Conservation (phyloP, 2,888 invertebrate genomes). For the Melikaiella ostensackeni region DNA sequence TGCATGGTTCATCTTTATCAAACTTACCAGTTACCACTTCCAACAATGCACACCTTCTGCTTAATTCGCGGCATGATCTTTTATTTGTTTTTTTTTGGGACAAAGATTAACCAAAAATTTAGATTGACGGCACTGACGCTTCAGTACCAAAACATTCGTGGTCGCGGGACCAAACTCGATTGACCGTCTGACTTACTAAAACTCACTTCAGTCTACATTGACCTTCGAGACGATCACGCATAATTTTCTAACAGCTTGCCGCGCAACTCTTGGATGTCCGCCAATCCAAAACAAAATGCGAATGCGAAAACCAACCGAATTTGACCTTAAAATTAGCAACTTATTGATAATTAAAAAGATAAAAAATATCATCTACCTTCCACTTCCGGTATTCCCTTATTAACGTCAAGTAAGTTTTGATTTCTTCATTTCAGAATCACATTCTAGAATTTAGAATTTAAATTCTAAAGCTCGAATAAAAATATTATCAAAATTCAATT, state of each 20-base stretch:
- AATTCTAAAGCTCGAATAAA: neutral
- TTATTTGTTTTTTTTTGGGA: neutral
- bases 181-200: conserved; percentile 65
- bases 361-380: neutral
- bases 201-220: conserved; percentile 66
- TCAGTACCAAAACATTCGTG: conserved; percentile 38
- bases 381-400: neutral
- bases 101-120: neutral
- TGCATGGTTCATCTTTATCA: neutral
- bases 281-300: conserved; percentile 56
- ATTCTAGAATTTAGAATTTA: neutral
- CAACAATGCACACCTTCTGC: conserved; percentile 79
- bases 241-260: conserved; percentile 62
- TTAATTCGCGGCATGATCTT: conserved; percentile 64
- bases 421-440: neutral
- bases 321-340: conserved; percentile 68
- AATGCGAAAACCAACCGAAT: conserved; percentile 60
- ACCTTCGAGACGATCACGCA: conserved; percentile 67
- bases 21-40: conserved; percentile 80
- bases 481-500: neutral
- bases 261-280: conserved; percentile 70
- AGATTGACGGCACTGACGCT: conserved; percentile 31
- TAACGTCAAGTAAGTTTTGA: neutral
- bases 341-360: conserved; percentile 63
- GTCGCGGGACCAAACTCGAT: conserved; percentile 39